Percentiles rank a stretch among this genome's conserved stretches.
Conservation (phyloP, 2,888 invertebrate genomes). For the Platycheirus rosarum region DNA sequence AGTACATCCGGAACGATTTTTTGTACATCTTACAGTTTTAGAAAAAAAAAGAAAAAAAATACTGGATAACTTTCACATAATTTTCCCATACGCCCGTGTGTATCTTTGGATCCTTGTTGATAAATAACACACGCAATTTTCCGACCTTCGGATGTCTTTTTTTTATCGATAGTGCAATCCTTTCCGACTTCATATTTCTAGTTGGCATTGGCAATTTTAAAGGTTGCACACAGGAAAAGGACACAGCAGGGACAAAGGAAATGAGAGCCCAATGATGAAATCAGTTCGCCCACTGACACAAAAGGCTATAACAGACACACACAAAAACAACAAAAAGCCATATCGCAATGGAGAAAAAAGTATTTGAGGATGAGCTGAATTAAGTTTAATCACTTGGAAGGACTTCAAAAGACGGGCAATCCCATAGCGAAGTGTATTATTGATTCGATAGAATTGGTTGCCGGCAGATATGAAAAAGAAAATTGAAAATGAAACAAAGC, state of each 20-base stretch:
- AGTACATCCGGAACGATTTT: no score
- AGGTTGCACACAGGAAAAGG: constrained; percentile 5
- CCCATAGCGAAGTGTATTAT: constrained; percentile 10
- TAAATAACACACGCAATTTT: no score
- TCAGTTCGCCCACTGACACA: constrained; percentile 36
- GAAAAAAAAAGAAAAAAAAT: no score
- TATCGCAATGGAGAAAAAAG: constrained; percentile 22
- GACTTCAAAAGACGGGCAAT: constrained; percentile 47
- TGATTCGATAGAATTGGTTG: constrained; percentile 16
- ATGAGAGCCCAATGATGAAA: constrained; percentile 64
- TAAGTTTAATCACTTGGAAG: constrained; percentile 64
- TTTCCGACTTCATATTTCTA: constrained; percentile 4
- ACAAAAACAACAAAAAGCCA: constrained; percentile 31
- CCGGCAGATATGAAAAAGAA: constrained; percentile 32
- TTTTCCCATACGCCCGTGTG: no score
- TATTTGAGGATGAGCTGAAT: constrained; percentile 45
- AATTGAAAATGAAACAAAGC: constrained; percentile 44
- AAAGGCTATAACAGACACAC: no score
- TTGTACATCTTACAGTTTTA: no score
- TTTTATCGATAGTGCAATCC: not conserved
- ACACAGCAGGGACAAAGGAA: constrained; percentile 29
- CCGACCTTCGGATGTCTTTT: no score
- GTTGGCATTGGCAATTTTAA: no score
- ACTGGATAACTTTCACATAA: no score
- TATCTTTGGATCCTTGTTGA: no score